Conservation (phyloP, 2,797 vertebrate species). For the Lophura swinhoii region DNA sequence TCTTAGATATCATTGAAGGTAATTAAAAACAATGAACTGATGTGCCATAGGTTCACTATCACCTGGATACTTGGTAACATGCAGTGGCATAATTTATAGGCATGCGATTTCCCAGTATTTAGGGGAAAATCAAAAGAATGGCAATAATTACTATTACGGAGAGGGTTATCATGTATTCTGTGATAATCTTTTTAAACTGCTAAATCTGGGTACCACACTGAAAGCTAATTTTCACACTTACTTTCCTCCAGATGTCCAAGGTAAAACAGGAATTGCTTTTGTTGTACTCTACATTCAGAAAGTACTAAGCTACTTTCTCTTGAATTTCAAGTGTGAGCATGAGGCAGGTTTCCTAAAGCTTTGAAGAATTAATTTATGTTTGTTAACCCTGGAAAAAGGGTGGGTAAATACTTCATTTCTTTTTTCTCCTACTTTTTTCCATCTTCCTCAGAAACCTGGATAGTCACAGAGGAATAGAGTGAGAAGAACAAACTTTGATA, state of each 20-base stretch:
- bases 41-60: background rate
- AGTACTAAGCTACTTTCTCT: background rate
- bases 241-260: background rate
- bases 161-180: background rate
- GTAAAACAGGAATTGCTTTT: background rate
- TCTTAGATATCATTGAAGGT: background rate
- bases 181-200: background rate
- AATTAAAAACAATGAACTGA: background rate
- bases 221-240: background rate
- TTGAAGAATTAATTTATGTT: background rate
- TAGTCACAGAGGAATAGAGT: background rate
- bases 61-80: accelerated
- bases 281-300: background rate
- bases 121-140: background rate
- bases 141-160: background rate
- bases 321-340: background rate
- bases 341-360: background rate
- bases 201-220: background rate
- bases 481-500: background rate
- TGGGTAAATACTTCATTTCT: background rate
- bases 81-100: background rate
- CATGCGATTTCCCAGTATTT: background rate
- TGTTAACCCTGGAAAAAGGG: background rate
- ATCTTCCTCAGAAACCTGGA: background rate
- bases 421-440: background rate